Evolutionary conservation across 2,888 invertebrate genomes (phyloP), one percentile per base, ranked within the genome.

Genomic region (Reticulitermes lucifugus): DNA sequence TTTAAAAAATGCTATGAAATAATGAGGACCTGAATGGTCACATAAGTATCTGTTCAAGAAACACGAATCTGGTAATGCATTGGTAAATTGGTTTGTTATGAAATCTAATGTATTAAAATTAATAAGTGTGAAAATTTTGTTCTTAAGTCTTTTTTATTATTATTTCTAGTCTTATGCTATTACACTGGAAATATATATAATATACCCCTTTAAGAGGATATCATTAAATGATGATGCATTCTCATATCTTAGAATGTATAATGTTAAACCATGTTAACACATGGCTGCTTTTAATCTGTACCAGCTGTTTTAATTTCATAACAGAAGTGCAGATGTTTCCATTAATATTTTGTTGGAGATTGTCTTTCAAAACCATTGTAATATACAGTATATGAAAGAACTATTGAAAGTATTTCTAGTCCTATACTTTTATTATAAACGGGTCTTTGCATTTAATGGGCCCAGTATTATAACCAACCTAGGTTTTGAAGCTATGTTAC

Each of bases 1-100:
- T 80, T 85, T 80, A 51, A 59, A 83, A 83, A 59, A 81, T 59
- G 75, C 25, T 81, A 65, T 81, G 60, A 75, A 73, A 75, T 75
- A 75, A 83, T 70, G 10, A 81, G n/a, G 43, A 70, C 70, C 81
- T 70, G 46, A 70, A 41, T 70, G n/a, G 14, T 59, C n/a, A 43
- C 14, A 25, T 65, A 65, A 81, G 70, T 81, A 65, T 65, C 70
- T 46, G 46, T 81, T 81, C 70, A 46, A n/a, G 41, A 81, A 70
- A 81, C 46, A 43, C 25, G 70, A 43, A 81, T 81, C 70, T 65
- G 81, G 81, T 70, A 81, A 70, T 81, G 81, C 65, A 81, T 41
- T n/a, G 60, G 70, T 43, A 59, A 70, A 81, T 70, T 81, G 81
- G 81, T 46, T 6, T 46, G 12, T 46, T 80, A 80, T 55, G 21